Conservation (phyloP, 2,797 vertebrate genomes). For the Manis crassicaudata region DNA sequence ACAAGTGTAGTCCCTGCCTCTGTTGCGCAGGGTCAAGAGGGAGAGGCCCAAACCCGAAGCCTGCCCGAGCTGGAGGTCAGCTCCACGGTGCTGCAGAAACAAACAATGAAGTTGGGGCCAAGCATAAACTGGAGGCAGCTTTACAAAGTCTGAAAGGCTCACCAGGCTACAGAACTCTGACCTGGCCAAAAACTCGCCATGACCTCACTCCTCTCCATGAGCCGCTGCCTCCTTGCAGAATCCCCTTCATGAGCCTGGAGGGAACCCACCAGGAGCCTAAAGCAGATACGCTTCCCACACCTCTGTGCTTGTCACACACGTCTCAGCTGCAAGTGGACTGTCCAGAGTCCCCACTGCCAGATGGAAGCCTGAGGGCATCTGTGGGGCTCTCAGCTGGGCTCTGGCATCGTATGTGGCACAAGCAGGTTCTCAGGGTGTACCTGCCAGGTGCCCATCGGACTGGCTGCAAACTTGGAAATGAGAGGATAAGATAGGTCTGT, state of each 20-base stretch:
- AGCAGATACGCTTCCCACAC: not conserved
- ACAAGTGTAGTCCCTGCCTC: not conserved
- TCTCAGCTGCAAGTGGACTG: not conserved
- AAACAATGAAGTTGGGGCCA: slow-evolving; percentile 17
- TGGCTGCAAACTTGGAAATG: not conserved
- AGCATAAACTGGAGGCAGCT: slow-evolving; percentile 41
- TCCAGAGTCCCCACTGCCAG: not conserved
- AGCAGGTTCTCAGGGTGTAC: not conserved
- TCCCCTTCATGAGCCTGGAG: slow-evolving; percentile 43
- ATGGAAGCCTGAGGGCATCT: not conserved
- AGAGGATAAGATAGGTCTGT: not conserved
- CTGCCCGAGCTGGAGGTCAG: not conserved
- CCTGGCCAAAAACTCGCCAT: slow-evolving; percentile 51
- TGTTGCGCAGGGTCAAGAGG: not conserved
- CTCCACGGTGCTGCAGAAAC: slow-evolving; percentile 58
- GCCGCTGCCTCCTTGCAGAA: slow-evolving; percentile 64
- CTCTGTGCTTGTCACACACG: not conserved
- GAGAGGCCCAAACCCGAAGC: not conserved
- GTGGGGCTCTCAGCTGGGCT: rapidly evolving
- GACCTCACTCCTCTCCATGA: slow-evolving; percentile 74
- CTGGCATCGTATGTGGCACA: not conserved
- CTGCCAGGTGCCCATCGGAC: not conserved
- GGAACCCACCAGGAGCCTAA: not conserved
- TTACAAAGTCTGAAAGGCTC: slow-evolving; percentile 44
- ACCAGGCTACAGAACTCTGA: slow-evolving; percentile 9